These are phyloP conservation scores for Philotrypesis tridentata DNA, from an alignment of 1,140 invertebrate species.

Conservation along the genomic window DNA sequence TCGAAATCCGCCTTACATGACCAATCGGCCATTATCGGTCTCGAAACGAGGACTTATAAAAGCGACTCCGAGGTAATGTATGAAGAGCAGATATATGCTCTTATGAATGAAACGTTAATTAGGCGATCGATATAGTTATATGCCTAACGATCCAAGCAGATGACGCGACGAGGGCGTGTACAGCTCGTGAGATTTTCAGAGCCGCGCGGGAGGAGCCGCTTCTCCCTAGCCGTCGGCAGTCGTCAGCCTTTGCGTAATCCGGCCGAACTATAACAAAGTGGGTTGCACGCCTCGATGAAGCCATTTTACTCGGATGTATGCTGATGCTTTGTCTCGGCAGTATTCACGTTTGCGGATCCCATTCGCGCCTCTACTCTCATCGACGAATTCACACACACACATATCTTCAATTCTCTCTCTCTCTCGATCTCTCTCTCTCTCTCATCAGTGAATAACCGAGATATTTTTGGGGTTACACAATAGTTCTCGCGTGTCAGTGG, in stretches of 20 bases:
- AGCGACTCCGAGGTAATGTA: neutral
- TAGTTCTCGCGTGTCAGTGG: too few species aligned
- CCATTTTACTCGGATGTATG: constrained; percentile 52
- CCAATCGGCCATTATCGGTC: neutral
- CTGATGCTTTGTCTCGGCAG: too few species aligned
- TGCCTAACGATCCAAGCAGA: too few species aligned
- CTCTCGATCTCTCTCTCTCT: too few species aligned
- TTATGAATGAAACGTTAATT: too few species aligned
- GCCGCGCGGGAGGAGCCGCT: neutral
- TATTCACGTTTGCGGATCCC: neutral
- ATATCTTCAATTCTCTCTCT: too few species aligned
- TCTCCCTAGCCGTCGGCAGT: neutral
- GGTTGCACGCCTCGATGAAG: constrained; percentile 62
- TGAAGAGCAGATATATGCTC: neutral
- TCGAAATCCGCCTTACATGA: neutral
- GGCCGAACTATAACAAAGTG: constrained; percentile 56
- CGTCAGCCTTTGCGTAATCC: constrained; percentile 27
- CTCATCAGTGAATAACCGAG: too few species aligned
- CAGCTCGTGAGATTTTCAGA: neutral
- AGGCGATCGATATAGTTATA: neutral
- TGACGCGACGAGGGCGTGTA: neutral
- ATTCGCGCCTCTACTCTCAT: too few species aligned
- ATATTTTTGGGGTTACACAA: too few species aligned
- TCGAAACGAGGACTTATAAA: neutral
- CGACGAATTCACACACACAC: too few species aligned